Base-by-base conservation (phyloP, 2,888 invertebrate genomes). In the Luffia ferchaultella region DNA sequence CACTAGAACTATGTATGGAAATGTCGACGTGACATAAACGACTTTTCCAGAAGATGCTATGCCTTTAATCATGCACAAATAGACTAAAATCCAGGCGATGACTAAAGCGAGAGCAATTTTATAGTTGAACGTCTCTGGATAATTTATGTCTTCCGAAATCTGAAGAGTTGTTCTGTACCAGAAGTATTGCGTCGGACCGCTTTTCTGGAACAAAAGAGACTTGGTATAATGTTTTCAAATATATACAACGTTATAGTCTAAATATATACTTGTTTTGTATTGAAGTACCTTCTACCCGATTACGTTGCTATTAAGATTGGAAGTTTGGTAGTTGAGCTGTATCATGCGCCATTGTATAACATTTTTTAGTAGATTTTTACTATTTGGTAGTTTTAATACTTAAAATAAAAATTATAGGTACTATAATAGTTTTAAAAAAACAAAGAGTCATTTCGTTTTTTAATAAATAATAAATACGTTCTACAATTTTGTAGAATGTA, bases 1-100 rank as follows among this genome's bases (percentile, higher is more conserved):
- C 2, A 97, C 93, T 2, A 97, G 87, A 16, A 98, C 97, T 49
- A 97, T 88, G 75, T 98, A 98, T 0, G 98, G 98, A 71, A 98
- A 98, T 0, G 96, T 96, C 1, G 98, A 97, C 1, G 97, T 98
- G 52, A 98, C 92, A 69, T 97, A 97, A 54, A 97, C 96, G 47
- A 97, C 96, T 86, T 97, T 97, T 50, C 97, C 96, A 0, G 97
- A 97, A 2, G 96, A 96, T 1, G 97, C 97, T 55, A 98, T 97
- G 49, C 98, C 98, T 73, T 97, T 97, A 60, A 97, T 96, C 92
- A 98, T 97, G 76, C 97, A 97, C 74, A 97, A 87, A 75, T 97
- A 98, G 56, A 97, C 96, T 16, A 98, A 86, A 51, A 94, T 89
- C 98, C 98, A 98, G 18, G 97, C 96, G 2, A 93, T 87, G 9